Evolutionary conservation across 1,140 invertebrate species (phyloP).

Genomic region (Micrasema minimum): DNA sequence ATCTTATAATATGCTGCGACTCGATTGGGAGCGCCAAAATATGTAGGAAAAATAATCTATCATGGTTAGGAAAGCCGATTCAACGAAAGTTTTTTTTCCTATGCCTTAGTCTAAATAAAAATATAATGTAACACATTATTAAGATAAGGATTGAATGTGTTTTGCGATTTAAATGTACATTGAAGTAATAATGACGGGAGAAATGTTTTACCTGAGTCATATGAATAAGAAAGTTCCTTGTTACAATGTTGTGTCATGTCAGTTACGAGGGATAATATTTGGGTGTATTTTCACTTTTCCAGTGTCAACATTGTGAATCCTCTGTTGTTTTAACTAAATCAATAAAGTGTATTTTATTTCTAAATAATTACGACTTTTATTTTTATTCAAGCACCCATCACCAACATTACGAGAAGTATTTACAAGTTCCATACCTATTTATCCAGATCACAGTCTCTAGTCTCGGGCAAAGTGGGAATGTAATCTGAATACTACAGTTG

Average conservation of each 20-base stretch:
- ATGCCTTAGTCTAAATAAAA: slow-evolving; percentile 11
- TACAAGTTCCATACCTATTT: too few relatives aligned
- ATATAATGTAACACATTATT: neutral
- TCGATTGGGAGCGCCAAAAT: too few relatives aligned
- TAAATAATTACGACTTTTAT: slow-evolving; percentile 2
- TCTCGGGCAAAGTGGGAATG: too few relatives aligned
- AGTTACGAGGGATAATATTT: slow-evolving; percentile 31
- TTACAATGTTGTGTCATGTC: slow-evolving; percentile 39
- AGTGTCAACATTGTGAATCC: slow-evolving; percentile 37
- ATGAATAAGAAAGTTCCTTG: slow-evolving; percentile 44
- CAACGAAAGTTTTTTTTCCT: slow-evolving; percentile 4
- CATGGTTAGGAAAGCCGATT: too few relatives aligned
- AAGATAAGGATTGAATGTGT: neutral
- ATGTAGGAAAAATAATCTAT: too few relatives aligned
- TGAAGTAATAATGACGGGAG: slow-evolving; percentile 3
- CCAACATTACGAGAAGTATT: too few relatives aligned
- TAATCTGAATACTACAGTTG: too few relatives aligned
- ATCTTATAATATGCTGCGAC: neutral
- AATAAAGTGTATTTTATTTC: slow-evolving; percentile 51
- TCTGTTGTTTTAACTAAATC: slow-evolving; percentile 32
- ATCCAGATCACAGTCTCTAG: too few relatives aligned
- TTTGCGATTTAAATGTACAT: slow-evolving; percentile 13
- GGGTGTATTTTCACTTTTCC: slow-evolving; percentile 30
- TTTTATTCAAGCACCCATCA: neutral
- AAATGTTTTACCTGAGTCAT: slow-evolving; percentile 40